Evolutionary conservation across 2,888 invertebrate species (phyloP).

Genomic region (Meiosimyza decipiens): DNA sequence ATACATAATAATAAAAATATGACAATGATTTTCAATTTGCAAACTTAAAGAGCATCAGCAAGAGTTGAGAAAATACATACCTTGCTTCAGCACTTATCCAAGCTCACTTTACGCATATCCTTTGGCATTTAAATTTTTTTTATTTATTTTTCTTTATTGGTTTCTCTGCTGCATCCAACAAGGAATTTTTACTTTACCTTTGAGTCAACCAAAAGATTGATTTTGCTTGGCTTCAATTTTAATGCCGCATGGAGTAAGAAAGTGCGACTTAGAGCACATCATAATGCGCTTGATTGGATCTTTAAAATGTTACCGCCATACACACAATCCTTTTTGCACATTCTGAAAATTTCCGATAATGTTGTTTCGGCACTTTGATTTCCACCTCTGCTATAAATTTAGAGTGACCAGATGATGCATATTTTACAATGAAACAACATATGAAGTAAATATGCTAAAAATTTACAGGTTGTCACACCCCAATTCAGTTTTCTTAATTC

Average conservation of each 20-base stretch:
- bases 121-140: too few species aligned
- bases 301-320: constrained; percentile 32
- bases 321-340: constrained; percentile 8
- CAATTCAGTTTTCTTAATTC: too few species aligned
- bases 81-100: too few species aligned
- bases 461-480: too few species aligned
- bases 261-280: constrained; percentile 14
- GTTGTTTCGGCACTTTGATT: too few species aligned
- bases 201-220: neutral
- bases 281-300: constrained; percentile 37
- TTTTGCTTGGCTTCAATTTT: constrained; percentile 24
- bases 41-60: too few species aligned
- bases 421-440: neutral
- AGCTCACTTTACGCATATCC: too few species aligned
- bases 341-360: too few species aligned
- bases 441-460: neutral
- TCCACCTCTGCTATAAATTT: too few species aligned
- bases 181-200: neutral
- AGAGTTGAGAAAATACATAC: too few species aligned
- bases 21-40: constrained; percentile 22
- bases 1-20: constrained; percentile 7
- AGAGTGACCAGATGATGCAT: too few species aligned
- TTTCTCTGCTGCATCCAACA: neutral
- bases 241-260: constrained; percentile 24
- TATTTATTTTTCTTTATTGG: neutral